These are phyloP conservation scores for Axinella damicornis DNA, from an alignment of 37 sponge, comb jelly and placozoan species.

Conservation along the genomic window DNA sequence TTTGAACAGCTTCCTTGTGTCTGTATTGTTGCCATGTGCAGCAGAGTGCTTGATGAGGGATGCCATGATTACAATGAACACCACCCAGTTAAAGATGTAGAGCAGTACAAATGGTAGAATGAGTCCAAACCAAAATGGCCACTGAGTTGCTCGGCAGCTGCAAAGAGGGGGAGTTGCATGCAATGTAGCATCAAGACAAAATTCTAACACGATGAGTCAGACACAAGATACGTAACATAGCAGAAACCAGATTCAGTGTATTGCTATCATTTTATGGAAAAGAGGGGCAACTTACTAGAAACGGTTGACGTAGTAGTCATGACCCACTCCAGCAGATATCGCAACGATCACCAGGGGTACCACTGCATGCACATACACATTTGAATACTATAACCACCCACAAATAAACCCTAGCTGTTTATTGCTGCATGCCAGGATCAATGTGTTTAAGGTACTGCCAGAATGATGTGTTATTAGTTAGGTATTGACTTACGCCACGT, in stretches of 20 bases:
- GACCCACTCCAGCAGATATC: slow-evolving; percentile 45
- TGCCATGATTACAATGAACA: slow-evolving; percentile 33
- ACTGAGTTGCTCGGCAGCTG: slow-evolving; percentile 45
- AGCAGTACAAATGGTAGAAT: slow-evolving; percentile 34
- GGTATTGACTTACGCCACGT: slow-evolving; percentile 29
- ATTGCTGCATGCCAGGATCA: too few species aligned
- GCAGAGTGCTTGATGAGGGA: slow-evolving; percentile 4
- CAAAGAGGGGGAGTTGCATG: not conserved
- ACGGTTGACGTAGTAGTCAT: slow-evolving; percentile 35
- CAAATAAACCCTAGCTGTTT: too few species aligned
- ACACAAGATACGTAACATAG: not conserved
- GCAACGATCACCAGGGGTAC: slow-evolving; percentile 31
- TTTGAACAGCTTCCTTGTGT: not conserved
- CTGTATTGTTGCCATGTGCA: not conserved
- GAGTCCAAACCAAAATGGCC: slow-evolving; percentile 38
- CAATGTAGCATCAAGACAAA: not conserved
- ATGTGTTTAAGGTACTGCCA: too few species aligned
- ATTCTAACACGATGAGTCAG: not conserved
- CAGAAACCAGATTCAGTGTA: too few species aligned
- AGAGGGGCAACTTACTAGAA: slow-evolving; percentile 12
- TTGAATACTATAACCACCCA: too few species aligned
- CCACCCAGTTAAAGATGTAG: slow-evolving; percentile 40
- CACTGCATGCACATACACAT: slow-evolving; percentile 20
- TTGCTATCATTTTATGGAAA: too few species aligned
- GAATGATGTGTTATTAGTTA: too few species aligned